These are phyloP conservation scores for Parnassius smintheus DNA, from an alignment of 2,888 invertebrate species.

Conservation along the genomic window DNA sequence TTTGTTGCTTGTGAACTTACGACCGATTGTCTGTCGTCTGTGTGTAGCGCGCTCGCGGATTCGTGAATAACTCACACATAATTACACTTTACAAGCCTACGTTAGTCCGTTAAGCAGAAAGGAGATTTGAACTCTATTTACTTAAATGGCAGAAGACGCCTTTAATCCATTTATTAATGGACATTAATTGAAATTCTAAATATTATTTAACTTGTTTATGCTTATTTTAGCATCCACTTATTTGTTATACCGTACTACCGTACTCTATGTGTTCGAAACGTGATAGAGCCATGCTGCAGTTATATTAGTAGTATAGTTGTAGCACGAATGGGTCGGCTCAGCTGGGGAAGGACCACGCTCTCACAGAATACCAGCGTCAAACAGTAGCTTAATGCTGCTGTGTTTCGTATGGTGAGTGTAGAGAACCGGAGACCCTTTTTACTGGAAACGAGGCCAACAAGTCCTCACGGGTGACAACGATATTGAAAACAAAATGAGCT, in stretches of 20 bases:
- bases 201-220: not conserved
- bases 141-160: not conserved
- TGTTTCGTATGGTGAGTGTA: too few relatives aligned
- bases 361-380: too few relatives aligned
- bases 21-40: constrained; percentile 37
- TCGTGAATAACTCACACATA: constrained; percentile 29
- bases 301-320: too few relatives aligned
- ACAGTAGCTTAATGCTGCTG: too few relatives aligned
- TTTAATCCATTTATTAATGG: constrained; percentile 2
- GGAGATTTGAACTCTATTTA: not conserved
- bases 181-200: constrained; percentile 12
- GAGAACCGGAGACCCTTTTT: too few relatives aligned
- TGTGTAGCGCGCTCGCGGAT: constrained; percentile 11
- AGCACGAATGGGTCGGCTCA: too few relatives aligned
- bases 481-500: too few relatives aligned
- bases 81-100: constrained; percentile 27
- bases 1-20: constrained; percentile 56
- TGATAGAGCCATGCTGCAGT: too few relatives aligned
- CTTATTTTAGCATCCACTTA: constrained; percentile 3
- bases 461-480: too few relatives aligned
- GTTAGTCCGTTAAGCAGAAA: constrained; percentile 7
- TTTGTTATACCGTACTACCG: constrained; percentile 2
- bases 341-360: too few relatives aligned
- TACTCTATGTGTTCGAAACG: too few relatives aligned
- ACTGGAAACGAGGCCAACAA: too few relatives aligned